Percentiles rank a stretch among this genome's conserved stretches.
Conservation (phyloP, 1,140 invertebrate genomes). For the Elymnias hypermnestra region DNA sequence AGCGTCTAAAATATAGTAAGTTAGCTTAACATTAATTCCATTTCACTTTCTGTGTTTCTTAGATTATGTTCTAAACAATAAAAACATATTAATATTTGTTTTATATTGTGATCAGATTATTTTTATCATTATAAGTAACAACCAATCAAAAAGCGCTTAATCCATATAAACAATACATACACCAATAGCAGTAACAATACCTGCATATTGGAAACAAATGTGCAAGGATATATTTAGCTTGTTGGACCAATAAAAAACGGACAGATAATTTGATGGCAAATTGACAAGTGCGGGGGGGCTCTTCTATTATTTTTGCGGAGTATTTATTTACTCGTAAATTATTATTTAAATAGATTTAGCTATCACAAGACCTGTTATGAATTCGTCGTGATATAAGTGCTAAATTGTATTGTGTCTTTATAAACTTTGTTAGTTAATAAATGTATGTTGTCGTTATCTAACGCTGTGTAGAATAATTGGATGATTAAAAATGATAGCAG, state of each 20-base stretch:
- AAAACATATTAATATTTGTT: too few species aligned
- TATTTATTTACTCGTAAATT: conserved; percentile 63
- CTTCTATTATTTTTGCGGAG: conserved; percentile 35
- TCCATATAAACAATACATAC: not conserved
- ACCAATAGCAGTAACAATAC: conserved; percentile 16
- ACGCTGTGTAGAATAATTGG: conserved; percentile 32
- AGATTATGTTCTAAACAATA: too few species aligned
- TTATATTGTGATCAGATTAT: too few species aligned
- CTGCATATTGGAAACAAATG: conserved; percentile 2
- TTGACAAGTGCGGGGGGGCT: conserved; percentile 55
- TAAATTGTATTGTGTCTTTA: too few species aligned
- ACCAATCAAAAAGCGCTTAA: conserved; percentile 6
- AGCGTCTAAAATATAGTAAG: too few species aligned
- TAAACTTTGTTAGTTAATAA: too few species aligned
- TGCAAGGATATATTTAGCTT: conserved; percentile 3
- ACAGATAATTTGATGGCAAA: conserved; percentile 62
- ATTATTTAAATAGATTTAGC: conserved; percentile 35
- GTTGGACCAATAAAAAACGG: conserved; percentile 55
- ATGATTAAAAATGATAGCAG: conserved; percentile 63
- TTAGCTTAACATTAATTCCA: too few species aligned
- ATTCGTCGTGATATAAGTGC: too few species aligned
- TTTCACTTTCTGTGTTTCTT: too few species aligned
- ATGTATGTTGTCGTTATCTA: conserved; percentile 43
- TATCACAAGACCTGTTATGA: not conserved
- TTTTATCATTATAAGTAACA: too few species aligned